Conservation (phyloP, 2,888 invertebrate species). For the Drosophila fungiperda region DNA sequence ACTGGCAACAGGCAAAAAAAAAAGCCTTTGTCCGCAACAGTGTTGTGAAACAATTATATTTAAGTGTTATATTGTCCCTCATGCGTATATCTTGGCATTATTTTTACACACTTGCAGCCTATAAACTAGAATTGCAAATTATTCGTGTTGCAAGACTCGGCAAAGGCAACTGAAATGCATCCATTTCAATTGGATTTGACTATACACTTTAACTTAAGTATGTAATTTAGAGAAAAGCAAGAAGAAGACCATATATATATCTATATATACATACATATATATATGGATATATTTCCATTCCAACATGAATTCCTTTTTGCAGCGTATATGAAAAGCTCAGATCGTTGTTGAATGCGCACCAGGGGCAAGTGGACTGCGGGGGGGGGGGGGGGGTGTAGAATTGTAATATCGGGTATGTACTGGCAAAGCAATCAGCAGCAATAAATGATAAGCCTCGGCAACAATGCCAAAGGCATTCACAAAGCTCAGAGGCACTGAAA, state of each 20-base stretch:
- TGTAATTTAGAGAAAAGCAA: background rate
- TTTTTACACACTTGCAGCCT: background rate
- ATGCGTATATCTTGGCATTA: background rate
- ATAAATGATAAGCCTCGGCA: constrained; percentile 74
- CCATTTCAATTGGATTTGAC: background rate
- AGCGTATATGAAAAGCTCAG: constrained; percentile 56
- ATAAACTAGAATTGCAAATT: background rate
- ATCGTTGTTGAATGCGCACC: background rate
- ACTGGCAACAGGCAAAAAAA: background rate
- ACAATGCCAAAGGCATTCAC: constrained; percentile 61
- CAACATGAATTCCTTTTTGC: constrained; percentile 35
- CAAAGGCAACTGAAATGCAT: background rate
- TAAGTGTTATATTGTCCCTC: background rate
- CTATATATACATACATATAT: too few relatives aligned
- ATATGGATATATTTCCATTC: too few relatives aligned
- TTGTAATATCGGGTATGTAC: constrained; percentile 36
- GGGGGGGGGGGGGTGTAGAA: background rate
- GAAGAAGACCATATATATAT: background rate
- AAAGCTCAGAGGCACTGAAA: constrained; percentile 33
- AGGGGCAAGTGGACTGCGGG: background rate
- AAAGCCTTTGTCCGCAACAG: background rate
- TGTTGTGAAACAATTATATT: background rate
- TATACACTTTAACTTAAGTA: background rate
- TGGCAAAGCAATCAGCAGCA: constrained; percentile 76
- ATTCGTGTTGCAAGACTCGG: background rate